phyloP scores from a whole-genome alignment of 2,797 vertebrate species.

The Tapera naevia region DNA sequence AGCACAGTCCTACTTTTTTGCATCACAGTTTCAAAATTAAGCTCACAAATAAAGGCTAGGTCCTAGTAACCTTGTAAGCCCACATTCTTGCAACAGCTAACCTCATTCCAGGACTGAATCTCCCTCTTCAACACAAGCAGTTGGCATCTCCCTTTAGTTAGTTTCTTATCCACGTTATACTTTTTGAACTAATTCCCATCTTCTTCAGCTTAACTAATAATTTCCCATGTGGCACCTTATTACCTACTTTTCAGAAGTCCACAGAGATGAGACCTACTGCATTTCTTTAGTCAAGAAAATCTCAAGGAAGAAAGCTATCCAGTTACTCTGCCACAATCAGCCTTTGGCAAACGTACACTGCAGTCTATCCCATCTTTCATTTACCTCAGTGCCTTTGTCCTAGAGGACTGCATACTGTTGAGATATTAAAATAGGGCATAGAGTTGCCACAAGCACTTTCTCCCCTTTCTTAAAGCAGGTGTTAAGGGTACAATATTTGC shows the following conservation, averaged over 20 bases:
- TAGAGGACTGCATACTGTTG: background rate
- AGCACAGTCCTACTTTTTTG: conserved; percentile 48
- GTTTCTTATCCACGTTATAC: conserved; percentile 47
- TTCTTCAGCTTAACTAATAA: conserved; percentile 56
- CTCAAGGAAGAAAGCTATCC: conserved; percentile 44
- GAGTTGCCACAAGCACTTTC: background rate
- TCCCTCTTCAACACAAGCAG: conserved; percentile 24
- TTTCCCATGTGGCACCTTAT: conserved; percentile 65
- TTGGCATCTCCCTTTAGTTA: conserved; percentile 51
- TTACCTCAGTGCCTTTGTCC: conserved; percentile 17
- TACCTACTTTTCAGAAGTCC: conserved; percentile 67
- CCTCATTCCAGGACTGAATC: conserved; percentile 56
- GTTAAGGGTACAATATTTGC: background rate
- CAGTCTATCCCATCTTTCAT: conserved; percentile 9
- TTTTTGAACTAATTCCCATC: conserved; percentile 68
- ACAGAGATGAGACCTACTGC: conserved; percentile 64
- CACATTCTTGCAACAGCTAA: conserved; percentile 45
- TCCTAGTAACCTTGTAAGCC: conserved; percentile 58
- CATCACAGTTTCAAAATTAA: conserved; percentile 11
- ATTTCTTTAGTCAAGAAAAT: conserved; percentile 59
- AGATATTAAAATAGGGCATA: conserved; percentile 28
- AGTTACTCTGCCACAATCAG: conserved; percentile 11
- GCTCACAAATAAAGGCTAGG: conserved; percentile 40
- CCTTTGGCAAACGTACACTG: conserved; percentile 16
- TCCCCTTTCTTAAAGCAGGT: background rate